These are phyloP conservation scores for Apostichopus leukothele DNA, from an alignment of 53 echinoderm and acorn worm species.

Conservation along the genomic window DNA sequence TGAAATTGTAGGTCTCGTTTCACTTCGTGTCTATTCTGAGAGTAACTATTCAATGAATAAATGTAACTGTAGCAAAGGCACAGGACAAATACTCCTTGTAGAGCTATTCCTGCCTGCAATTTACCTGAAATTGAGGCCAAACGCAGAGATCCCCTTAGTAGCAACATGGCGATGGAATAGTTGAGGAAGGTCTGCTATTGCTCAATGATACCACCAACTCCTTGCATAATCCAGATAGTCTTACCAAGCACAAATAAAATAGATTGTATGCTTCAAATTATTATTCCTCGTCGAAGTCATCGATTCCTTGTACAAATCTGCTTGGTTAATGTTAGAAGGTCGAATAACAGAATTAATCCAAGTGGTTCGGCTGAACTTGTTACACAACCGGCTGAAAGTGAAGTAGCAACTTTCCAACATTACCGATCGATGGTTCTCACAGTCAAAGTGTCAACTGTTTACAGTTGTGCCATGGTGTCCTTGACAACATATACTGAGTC, in stretches of 20 bases:
- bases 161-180: neutral
- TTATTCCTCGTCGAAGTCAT: neutral
- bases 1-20: constrained; percentile 5
- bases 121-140: constrained; percentile 18
- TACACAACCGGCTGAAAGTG: neutral
- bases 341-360: neutral
- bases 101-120: constrained; percentile 9
- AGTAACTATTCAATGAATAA: neutral
- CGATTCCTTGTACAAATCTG: neutral
- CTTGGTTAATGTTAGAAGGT: neutral
- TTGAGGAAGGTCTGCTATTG: too few species aligned
- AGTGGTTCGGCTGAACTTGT: neutral
- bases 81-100: constrained; percentile 18
- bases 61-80: constrained; percentile 6
- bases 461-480: neutral
- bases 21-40: neutral
- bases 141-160: constrained; percentile 12
- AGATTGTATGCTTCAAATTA: too few species aligned
- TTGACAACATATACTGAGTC: neutral
- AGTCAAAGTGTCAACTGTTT: neutral
- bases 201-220: too few species aligned
- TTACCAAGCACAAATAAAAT: too few species aligned
- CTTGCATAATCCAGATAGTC: too few species aligned
- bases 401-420: neutral
- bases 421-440: neutral